Evolutionary conservation across 2,797 vertebrate species (phyloP), one percentile per base, ranked within the genome.

Genomic region (Hippocampus kuda): DNA sequence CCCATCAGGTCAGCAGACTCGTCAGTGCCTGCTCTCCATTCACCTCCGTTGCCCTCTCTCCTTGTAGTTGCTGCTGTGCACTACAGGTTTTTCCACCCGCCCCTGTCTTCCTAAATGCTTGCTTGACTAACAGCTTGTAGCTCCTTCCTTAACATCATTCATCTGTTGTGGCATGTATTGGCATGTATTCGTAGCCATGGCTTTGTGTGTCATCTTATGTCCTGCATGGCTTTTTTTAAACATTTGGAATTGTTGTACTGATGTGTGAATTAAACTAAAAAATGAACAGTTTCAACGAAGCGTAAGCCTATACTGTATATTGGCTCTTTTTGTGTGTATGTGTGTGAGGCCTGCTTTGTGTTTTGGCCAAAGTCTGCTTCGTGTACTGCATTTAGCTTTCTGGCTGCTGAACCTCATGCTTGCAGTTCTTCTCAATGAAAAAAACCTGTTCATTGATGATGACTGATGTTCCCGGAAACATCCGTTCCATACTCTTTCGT

Each of bases 1-100:
- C 83, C 91, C 76, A 79, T 89, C 92, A 92, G 85, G 93, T 99
- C 88, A 99, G 95, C 91, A 94, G 84, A 92, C 88, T 92, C 91
- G 76, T 91, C 93, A 86, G 93, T 92, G 91, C 84, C 87, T 80
- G 88, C 88, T 83, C 79, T 81, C 78, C 77, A 74, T 74, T 83
- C 70, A 71, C 67, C 72, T 81, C 83, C 77, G 34, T 74, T 80
- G 79, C 49, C 76, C 5, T 79, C 26, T 84, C 2, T 81, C 63
- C 73, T 77, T 83, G 70, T 81, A 68, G 79, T 64, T 94, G 93
- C 93, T 95, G 81, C 85, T 92, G 66, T 94, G 90, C 83, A 74
- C 51, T 77, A 72, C 77, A 72, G 26, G 42, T 59, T 26, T 66
- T 68, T 53, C 75, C 42, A 5, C 44, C 49, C 60, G 48, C 48